Evolutionary conservation across 35 echinoderm and acorn worm genomes (phyloP), one percentile per base, ranked within the genome.

Genomic region (Lytechinus pictus): DNA sequence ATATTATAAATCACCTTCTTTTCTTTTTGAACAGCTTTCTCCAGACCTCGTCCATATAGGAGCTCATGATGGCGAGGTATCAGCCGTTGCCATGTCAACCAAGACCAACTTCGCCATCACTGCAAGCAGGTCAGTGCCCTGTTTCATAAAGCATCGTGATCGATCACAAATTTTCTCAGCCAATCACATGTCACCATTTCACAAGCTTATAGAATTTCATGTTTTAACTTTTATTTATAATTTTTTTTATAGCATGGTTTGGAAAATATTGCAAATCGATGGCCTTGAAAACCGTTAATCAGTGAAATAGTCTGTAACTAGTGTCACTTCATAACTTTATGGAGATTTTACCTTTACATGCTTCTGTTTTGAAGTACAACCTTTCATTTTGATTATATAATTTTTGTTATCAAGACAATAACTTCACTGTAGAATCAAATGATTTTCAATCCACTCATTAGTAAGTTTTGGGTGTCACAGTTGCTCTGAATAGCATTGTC

Each of bases 61-160:
- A 52, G 88, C 88, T 55, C 97, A 97, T 54, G 86, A 95, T 86
- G 94, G 55, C 56, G 95, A 96, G 33, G 97, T 97, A 24, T 95
- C 95, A 87, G 52, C 57, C 57, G 86, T 96, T 9, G 91, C 97
- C 6, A 86, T 79, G 24, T 96, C 97, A 10, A 61, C 95, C 1
- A 86, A 95, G 51, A 95, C 93, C 27, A 93, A 54, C 28, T 86
- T 94, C 87, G 95, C 94, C 3, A 28, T 96, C 54, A 95, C 97
- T 44, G 86, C 97, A 52, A 94, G 95, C 61, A 95, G 97, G 97
- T 97, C 92, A 72, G 33, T 44, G 33, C 33, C 33, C 33, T 44
- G 33, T 44, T 44, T 44, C 33, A 44, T 44, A 44, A 44, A 44
- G 33, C 33, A 44, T 44, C 2, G 33, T 44, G 33, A 44, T 44